A percentile compares a stretch with the other conserved stretches of the same genome.
Evolutionary conservation across 2,888 invertebrate species (phyloP).

Genomic region (Ectropis crepuscularia): DNA sequence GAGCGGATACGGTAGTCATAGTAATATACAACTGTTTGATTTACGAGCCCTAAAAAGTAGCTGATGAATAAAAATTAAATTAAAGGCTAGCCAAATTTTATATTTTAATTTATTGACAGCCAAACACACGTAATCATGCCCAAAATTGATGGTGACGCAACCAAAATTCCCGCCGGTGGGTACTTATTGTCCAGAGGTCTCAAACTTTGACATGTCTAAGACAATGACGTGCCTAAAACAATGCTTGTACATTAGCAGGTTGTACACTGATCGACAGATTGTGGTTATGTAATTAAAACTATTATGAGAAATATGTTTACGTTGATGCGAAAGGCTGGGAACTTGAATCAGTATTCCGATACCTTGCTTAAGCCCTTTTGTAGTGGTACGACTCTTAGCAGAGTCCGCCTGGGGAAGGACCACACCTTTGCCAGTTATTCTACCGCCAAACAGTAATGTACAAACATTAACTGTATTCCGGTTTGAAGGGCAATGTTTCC

Average conservation of each 20-base stretch:
- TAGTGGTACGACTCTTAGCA: too few relatives aligned
- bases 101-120: not conserved
- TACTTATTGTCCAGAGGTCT: conserved; percentile 18
- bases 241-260: conserved; percentile 17
- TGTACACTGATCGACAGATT: conserved; percentile 25
- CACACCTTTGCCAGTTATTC: too few relatives aligned
- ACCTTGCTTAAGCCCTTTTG: too few relatives aligned
- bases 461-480: too few relatives aligned
- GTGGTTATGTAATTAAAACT: conserved; percentile 27
- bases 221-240: conserved; percentile 20
- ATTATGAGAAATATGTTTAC: conserved; percentile 15
- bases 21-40: not conserved
- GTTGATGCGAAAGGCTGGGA: conserved; percentile 2
- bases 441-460: too few relatives aligned
- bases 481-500: too few relatives aligned
- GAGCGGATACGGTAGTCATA: too few relatives aligned
- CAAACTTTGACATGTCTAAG: conserved; percentile 30
- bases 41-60: too few relatives aligned
- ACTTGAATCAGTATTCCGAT: not conserved
- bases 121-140: conserved; percentile 14
- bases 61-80: too few relatives aligned
- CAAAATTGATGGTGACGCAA: conserved; percentile 24
- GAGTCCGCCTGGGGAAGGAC: too few relatives aligned
- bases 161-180: conserved; percentile 11
- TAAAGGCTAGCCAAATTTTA: not conserved